Evolutionary conservation across 2,113 vertebrate genomes (phyloP).

Genomic region (Pogona vitticeps): DNA sequence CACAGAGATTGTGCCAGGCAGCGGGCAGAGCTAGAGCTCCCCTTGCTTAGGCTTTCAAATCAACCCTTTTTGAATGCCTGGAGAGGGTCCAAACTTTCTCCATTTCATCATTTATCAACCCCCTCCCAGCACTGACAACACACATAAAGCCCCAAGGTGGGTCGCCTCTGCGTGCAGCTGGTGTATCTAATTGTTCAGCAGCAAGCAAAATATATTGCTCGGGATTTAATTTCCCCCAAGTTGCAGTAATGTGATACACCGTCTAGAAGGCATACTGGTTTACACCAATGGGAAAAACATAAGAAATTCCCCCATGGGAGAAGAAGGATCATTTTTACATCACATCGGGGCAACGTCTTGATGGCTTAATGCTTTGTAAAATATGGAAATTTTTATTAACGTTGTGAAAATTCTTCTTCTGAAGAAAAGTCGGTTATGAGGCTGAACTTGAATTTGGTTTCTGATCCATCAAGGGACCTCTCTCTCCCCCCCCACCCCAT

Average conservation of each 20-base stretch:
- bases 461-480: background rate
- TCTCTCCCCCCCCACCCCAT: too few relatives aligned
- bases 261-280: conserved; percentile 8
- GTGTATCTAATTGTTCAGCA: conserved; percentile 26
- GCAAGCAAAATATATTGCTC: conserved; percentile 34
- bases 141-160: background rate
- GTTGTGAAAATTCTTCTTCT: background rate
- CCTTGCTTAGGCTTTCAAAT: background rate
- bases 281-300: conserved; percentile 17
- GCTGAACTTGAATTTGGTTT: background rate
- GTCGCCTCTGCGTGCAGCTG: conserved; percentile 3
- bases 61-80: background rate
- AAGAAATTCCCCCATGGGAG: conserved; percentile 2
- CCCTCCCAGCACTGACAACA: background rate
- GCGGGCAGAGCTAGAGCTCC: background rate
- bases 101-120: background rate
- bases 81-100: background rate
- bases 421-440: background rate
- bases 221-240: conserved; percentile 42
- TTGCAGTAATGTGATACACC: conserved; percentile 52
- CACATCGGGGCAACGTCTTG: background rate
- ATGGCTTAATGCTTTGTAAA: background rate
- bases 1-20: too few relatives aligned
- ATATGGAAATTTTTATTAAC: background rate
- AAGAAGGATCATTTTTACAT: background rate